Base-by-base conservation (phyloP, 2,888 invertebrate species). In the Myathropa florea region DNA sequence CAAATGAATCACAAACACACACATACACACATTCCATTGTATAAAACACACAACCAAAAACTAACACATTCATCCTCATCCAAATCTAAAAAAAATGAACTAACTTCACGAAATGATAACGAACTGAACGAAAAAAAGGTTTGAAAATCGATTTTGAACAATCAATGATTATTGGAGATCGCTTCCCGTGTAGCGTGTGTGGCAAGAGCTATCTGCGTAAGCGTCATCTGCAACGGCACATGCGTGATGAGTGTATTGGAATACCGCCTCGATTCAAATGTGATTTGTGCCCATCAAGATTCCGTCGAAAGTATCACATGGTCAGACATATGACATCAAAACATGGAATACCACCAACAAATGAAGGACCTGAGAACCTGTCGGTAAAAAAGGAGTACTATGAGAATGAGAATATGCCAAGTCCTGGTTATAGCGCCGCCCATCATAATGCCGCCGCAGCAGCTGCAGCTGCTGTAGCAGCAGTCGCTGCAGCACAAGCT, bases 201-300 rank as follows among this genome's bases (percentile, higher is more conserved):
- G 93, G 93, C 88, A 94, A 94, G 91, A 94, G 93, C 82, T 95
- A 95, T 90, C 93, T 94, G 89, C 93, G 95, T 60, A 94, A 94
- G 90, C 94, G 95, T 59, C 95, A 95, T 82, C 90, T 95, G 80
- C 94, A 94, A 88, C 93, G 95, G 9, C 95, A 95, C 88, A 92
- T 93, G 89, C 93, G 93, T 61, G 93, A 93, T 88, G 94, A 94
- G 89, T 94, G 94, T 88, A 92, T 93, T 75, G 93, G 93, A 81
- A 93, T 93, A 82, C 92, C 92, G 87, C 94, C 94, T 36, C 92
- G 93, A 28, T 94, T 93, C 90, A 93, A 93, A 83, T 94, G 94
- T 89, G 91, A 92, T 53, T 89, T 93, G 70, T 94, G 94, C 88
- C 91, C 92, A 9, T 92, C 93, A n/a, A 91, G 92, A 84, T 94